Base-by-base conservation (phyloP, 2,113 vertebrate species). In the Diphyllodes magnificus region DNA sequence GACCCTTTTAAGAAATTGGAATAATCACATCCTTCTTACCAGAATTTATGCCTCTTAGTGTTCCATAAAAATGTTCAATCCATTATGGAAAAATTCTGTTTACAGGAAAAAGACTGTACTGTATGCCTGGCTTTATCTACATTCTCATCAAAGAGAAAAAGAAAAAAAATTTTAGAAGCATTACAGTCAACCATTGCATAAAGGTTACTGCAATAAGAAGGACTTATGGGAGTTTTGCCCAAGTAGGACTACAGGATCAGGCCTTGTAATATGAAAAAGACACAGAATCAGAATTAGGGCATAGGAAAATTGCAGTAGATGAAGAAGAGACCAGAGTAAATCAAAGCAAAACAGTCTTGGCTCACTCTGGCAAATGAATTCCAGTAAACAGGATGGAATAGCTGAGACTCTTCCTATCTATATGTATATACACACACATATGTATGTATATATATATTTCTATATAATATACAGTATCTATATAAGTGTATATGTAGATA, bases 341-440 rank as follows among this genome's bases (percentile, higher is more conserved):
- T 66, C 37, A 90, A 83, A 80, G 40, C 31, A 88, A 50, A 82
- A 71, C 33, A 78, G 71, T 56, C 56, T 93, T 6, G 2, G 47
- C 45, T 91, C 78, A 65, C 54, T 77, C 57, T 33, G 31, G 42
- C 63, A 88, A 88, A 90, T 47, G 19, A 87, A 71, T 78, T 72
- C 37, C 45, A 88, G 90, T 65, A 64, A 96, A 87, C 24, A 61
- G 61, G 80, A 95, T 60, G 78, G 39, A 94, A 80, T 45, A 94
- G 53, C 60, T 93, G 78, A 93, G 50, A 75, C 22, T 60, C 50
- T 93, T 96, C 39, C 69, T 78, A 86, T n/a, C 65, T 93, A 33
- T 86, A 88, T 59, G 64, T 66, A 81, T 80, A 92, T 91, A 94
- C 80, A 96, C 93, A 95, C 91, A 95, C 91, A 70, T 27, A 40